These are phyloP conservation scores for Oscarella lobularis DNA, from an alignment of 37 sponge, comb jelly and placozoan species.

Conservation along the genomic window DNA sequence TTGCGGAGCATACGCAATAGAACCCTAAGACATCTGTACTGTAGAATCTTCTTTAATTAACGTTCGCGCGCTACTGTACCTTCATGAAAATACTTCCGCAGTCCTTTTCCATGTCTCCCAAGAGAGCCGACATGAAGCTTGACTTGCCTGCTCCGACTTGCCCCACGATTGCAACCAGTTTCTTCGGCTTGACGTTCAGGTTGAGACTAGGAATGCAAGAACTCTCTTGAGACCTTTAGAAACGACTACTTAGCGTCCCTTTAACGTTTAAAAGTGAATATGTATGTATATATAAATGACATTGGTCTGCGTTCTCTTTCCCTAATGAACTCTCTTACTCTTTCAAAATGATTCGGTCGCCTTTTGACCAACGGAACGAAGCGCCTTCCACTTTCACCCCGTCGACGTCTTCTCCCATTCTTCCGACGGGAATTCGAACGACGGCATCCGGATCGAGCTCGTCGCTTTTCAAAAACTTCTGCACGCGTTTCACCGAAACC, in stretches of 20 bases:
- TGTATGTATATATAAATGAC: too few species aligned
- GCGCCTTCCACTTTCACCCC: too few species aligned
- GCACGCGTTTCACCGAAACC: conserved; percentile 55
- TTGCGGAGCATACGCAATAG: conserved; percentile 71
- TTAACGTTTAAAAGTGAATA: too few species aligned
- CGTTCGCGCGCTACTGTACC: neutral
- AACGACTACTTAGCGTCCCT: too few species aligned
- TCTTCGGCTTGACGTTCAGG: conserved; percentile 34
- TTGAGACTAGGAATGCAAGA: conserved; percentile 40
- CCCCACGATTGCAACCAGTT: conserved; percentile 68
- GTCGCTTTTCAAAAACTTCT: conserved; percentile 35
- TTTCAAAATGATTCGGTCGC: too few species aligned
- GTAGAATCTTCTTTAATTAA: too few species aligned
- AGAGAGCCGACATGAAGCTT: conserved; percentile 54
- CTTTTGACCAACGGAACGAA: too few species aligned
- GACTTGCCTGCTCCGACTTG: conserved; percentile 80
- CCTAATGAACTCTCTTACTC: too few species aligned
- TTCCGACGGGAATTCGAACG: too few species aligned
- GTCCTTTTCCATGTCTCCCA: conserved; percentile 76
- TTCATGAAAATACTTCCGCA: conserved; percentile 29
- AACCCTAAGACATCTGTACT: conserved; percentile 33
- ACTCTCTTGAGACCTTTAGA: too few species aligned
- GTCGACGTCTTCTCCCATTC: too few species aligned
- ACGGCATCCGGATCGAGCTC: conserved; percentile 56
- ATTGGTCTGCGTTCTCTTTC: too few species aligned